Evolutionary conservation across 1,140 invertebrate species (phyloP), one percentile per base, ranked within the genome.

Genomic region (Bombus ignitus): DNA sequence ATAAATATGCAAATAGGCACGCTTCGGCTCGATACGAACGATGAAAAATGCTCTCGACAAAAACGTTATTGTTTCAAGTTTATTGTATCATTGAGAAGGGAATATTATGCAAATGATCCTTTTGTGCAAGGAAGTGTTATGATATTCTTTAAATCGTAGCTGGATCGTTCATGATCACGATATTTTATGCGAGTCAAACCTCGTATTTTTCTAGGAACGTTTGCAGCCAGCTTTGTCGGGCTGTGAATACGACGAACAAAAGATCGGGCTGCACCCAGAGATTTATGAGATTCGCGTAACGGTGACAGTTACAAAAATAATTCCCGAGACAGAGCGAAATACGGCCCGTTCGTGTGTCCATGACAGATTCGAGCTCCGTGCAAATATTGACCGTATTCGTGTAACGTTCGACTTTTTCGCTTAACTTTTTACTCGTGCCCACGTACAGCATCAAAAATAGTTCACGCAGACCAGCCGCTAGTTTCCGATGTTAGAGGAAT

Each of bases 231-330:
- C 71, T 83, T 83, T 78, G 75, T 83, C 81, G 28, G 44, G 42
- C 42, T 12, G 39, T 47, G 62, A 68, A 68, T 39, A 35, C 73
- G 44, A n/a, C 72, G 62, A 83, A 77, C 59, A 68, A 83, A 83
- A 70, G 57, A 59, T n/a, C 42, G 28, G 10, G 6, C 28, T 13
- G 37, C 44, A 9, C 18, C 15, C 8, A 10, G n/a, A 83, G 82
- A 83, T 83, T 83, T 83, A 83, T 83, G 74, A 47, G 74, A 70
- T 70, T 25, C 65, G 39, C 74, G 65, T 15, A 25, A 12, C 62
- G 37, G 59, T 77, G 82, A 83, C 82, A 77, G 82, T 83, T 83
- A 59, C 74, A 66, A 77, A 83, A 83, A 83, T 83, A 78, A 78
- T 83, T 83, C 82, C 53, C 39, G 10, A 77, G 32, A 35, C 53